Conservation (phyloP, 2,888 invertebrate species). For the Ypsolopha scabrella region DNA sequence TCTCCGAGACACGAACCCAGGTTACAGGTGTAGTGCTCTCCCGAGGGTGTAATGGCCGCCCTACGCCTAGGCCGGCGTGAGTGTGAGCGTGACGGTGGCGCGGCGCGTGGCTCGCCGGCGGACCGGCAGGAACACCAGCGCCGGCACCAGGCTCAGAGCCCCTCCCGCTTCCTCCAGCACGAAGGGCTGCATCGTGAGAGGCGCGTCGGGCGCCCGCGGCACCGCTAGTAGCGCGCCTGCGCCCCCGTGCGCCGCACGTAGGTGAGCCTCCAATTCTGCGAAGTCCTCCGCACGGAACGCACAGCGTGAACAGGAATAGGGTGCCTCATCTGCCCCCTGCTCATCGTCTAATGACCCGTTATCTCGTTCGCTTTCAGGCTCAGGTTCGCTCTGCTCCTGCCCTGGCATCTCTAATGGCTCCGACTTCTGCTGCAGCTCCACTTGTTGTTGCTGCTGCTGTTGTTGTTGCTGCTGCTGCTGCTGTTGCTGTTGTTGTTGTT, state of each 20-base stretch:
- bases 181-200: slow-evolving; percentile 94
- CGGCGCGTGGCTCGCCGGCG: slow-evolving; percentile 87
- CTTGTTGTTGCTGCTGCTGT: slow-evolving; percentile 63
- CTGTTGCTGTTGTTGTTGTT: slow-evolving; percentile 9
- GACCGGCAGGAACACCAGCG: slow-evolving; percentile 94
- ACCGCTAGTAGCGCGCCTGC: slow-evolving; percentile 63
- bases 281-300: slow-evolving; percentile 61
- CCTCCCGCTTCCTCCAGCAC: slow-evolving; percentile 76
- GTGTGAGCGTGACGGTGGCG: slow-evolving; percentile 91
- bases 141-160: slow-evolving; percentile 83
- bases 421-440: slow-evolving; percentile 19
- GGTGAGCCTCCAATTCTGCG: slow-evolving; percentile 58
- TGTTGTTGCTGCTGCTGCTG: slow-evolving; percentile 24
- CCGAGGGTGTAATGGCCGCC: slow-evolving; percentile 8
- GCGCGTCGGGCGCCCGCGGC: slow-evolving; percentile 74
- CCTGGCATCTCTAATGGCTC: slow-evolving; percentile 43
- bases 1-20: slow-evolving; percentile 7
- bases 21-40: slow-evolving; percentile 6
- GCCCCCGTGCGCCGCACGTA: slow-evolving; percentile 60
- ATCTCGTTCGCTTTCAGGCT: slow-evolving; percentile 5
- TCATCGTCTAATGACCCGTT: slow-evolving; percentile 9
- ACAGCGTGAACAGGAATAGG: slow-evolving; percentile 59
- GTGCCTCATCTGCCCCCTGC: slow-evolving; percentile 23
- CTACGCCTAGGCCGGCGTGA: slow-evolving; percentile 87
- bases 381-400: slow-evolving; percentile 15